phyloP scores from a whole-genome alignment of 2,113 vertebrate genomes.

The Elaphurus davidianus region DNA sequence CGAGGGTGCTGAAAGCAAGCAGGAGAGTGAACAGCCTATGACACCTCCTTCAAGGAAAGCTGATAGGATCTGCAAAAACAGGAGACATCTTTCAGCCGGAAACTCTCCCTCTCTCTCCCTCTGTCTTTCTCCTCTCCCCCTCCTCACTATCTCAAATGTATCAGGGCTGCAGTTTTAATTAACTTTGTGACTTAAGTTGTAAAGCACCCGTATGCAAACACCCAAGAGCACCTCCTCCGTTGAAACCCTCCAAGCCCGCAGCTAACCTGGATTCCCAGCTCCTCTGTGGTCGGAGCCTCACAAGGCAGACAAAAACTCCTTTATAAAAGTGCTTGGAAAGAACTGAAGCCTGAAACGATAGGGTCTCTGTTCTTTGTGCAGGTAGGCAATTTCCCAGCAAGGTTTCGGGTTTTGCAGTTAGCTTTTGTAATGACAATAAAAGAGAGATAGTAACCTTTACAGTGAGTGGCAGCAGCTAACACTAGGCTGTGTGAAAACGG shows the following conservation, averaged over 20 bases:
- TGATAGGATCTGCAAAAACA: not conserved
- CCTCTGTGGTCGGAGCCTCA: not conserved
- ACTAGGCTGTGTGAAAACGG: constrained; percentile 66
- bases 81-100: not conserved
- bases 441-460: constrained; percentile 75
- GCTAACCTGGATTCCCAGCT: constrained; percentile 69
- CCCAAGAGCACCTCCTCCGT: not conserved
- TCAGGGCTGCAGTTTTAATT: constrained; percentile 53
- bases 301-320: constrained; percentile 71
- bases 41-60: constrained; percentile 38
- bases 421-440: constrained; percentile 78
- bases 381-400: constrained; percentile 77
- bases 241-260: not conserved
- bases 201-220: not conserved
- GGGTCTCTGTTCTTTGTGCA: constrained; percentile 65
- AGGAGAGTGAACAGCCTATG: not conserved
- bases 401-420: constrained; percentile 77
- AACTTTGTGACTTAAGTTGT: constrained; percentile 49
- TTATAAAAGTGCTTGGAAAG: constrained; percentile 69
- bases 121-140: not conserved
- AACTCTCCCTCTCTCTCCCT: not conserved
- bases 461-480: constrained; percentile 66
- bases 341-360: constrained; percentile 63
- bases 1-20: not conserved
- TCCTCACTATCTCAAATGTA: not conserved